Base-by-base conservation (phyloP, 2,113 vertebrate species). In the Bettongia penicillata region DNA sequence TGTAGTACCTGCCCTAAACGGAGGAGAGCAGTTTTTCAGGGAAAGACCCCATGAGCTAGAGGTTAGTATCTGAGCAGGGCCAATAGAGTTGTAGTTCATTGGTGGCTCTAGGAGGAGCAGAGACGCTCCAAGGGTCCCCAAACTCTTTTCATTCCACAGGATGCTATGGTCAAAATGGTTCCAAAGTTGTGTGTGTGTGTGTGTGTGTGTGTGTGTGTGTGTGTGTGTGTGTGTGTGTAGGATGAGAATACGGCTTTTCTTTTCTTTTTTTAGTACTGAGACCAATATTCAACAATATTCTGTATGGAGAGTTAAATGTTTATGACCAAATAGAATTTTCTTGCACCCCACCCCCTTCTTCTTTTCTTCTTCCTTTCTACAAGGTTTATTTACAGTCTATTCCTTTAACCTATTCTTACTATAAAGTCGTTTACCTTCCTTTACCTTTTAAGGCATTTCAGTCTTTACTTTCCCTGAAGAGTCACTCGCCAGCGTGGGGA, bases 401-500 rank as follows among this genome's bases (percentile, higher is more conserved):
- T 77, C n/a, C 51, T 77, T 4, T 7, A 53, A 52, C 28, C 95
- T 31, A 92, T 53, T 31, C 77, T 50, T 51, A 26, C 90, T 90
- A 12, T 51, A 90, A 28, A 5, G 50, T 49, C 28, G 25, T 50
- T 49, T 90, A 49, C 90, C 28, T 50, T 90, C 28, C 10, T 50
- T 49, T 90, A 49, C 90, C 28, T 50, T 90, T 90, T 90, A 90
- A 90, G 49, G 24, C 90, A 50, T 49, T 51, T 53, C 94, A 9
- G 84, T 50, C 84, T 90, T 47, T 0, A 16, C 91, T 90, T 55
- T 90, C 28, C 2, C 0, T 90, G 49, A 51, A 23, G 25, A 93
- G 37, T 89, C 19, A 8, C 24, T 84, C 52, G 91, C 98, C 91
- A 95, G 97, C 98, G 98, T 98, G 98, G 53, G 97, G 96, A 96